Conservation (phyloP, 2,113 vertebrate species). For the Engraulis encrasicolus region DNA sequence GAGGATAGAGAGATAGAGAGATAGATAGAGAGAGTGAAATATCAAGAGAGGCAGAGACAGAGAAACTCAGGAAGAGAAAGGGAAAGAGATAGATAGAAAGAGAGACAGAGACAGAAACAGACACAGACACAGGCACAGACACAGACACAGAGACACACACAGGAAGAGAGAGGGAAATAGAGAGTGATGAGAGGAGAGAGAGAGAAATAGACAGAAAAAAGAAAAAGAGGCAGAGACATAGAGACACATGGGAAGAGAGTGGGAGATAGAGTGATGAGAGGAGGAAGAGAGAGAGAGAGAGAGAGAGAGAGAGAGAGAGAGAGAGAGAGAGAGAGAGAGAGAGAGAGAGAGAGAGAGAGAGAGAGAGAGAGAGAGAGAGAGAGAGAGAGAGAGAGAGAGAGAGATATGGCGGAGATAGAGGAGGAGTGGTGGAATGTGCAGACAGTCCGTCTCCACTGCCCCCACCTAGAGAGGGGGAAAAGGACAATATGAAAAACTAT, state of each 20-base stretch:
- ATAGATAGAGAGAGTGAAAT: too few relatives aligned
- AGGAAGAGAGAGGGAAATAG: neutral
- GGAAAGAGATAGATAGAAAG: too few relatives aligned
- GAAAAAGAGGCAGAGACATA: too few relatives aligned
- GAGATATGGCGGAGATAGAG: neutral
- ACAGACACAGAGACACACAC: neutral
- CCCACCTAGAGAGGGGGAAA: neutral
- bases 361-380: neutral
- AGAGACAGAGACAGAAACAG: constrained; percentile 24
- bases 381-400: neutral
- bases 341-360: neutral
- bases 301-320: constrained; percentile 22
- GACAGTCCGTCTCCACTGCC: constrained; percentile 35
- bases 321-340: neutral
- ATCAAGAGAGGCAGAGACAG: too few relatives aligned
- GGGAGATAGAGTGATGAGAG: too few relatives aligned
- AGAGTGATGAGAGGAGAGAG: too few relatives aligned
- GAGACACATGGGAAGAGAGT: too few relatives aligned
- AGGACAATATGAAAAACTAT: constrained; percentile 5
- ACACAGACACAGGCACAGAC: constrained; percentile 14
- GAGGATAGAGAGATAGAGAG: too few relatives aligned
- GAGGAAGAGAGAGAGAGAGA: constrained; percentile 25
- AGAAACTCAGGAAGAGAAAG: too few relatives aligned
- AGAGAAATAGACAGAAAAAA: neutral
- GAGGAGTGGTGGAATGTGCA: constrained; percentile 26